Evolutionary conservation across 2,113 vertebrate genomes (phyloP).

Genomic region (Clarias magur): DNA sequence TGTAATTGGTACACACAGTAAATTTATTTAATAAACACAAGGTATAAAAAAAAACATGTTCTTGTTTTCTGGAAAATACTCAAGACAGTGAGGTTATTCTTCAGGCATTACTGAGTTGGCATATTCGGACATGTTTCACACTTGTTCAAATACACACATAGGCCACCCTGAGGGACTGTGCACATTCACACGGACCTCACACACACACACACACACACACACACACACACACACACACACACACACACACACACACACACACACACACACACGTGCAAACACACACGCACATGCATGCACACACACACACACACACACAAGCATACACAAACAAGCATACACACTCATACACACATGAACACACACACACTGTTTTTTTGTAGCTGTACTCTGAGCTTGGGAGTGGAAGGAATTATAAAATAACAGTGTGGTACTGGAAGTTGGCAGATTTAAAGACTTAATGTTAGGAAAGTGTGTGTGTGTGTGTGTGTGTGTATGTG

Average conservation of each 20-base stretch:
- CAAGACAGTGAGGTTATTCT: not conserved
- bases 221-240: conserved; percentile 20
- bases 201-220: conserved; percentile 2
- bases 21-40: not conserved
- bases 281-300: not conserved
- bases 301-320: conserved; percentile 18
- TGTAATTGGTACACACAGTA: not conserved
- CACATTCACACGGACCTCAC: conserved; percentile 19
- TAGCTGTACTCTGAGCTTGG: not conserved
- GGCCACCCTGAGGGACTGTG: conserved; percentile 6
- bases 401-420: conserved; percentile 37
- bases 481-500: conserved; percentile 29
- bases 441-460: conserved; percentile 3
- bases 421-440: conserved; percentile 3
- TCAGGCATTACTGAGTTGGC: not conserved
- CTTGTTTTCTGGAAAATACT: conserved; percentile 18
- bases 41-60: conserved; percentile 27
- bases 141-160: conserved; percentile 26
- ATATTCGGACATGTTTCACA: conserved; percentile 15
- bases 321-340: not conserved
- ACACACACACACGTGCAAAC: not conserved
- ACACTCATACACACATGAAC: not conserved
- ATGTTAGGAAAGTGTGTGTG: conserved; percentile 26
- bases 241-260: not conserved
- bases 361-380: conserved; percentile 19